A percentile compares a stretch with the other conserved stretches of the same genome.
Conservation (phyloP, 2,113 vertebrate genomes). For the Oenanthe melanoleuca region DNA sequence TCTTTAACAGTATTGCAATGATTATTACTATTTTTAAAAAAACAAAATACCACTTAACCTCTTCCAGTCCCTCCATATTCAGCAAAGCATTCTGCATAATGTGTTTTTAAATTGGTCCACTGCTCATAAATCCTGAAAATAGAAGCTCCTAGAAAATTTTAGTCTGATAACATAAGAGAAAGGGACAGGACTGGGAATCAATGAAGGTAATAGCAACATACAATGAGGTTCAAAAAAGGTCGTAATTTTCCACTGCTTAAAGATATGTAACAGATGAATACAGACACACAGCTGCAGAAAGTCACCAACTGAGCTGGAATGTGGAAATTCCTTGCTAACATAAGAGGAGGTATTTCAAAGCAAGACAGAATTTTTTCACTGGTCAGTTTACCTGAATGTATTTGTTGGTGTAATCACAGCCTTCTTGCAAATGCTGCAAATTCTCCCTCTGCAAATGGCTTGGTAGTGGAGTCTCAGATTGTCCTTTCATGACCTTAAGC, state of each 20-base stretch:
- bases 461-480: constrained; percentile 24
- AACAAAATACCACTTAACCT: not conserved
- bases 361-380: not conserved
- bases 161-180: not conserved
- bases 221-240: not conserved
- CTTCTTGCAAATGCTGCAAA: constrained; percentile 54
- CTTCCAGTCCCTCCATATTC: not conserved
- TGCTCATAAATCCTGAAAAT: not conserved
- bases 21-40: not conserved
- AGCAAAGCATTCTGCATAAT: not conserved
- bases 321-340: not conserved
- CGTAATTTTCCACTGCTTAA: not conserved
- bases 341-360: not conserved
- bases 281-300: not conserved
- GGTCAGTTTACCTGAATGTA: constrained; percentile 69
- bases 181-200: not conserved
- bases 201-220: not conserved
- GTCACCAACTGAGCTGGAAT: not conserved
- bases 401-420: constrained; percentile 47
- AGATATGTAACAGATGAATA: not conserved
- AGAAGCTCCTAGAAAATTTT: not conserved
- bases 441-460: constrained; percentile 49
- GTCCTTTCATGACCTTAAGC: constrained; percentile 43
- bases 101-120: not conserved
- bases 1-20: not conserved